Conservation (phyloP, 2,888 invertebrate species). For the Pecten maximus region DNA sequence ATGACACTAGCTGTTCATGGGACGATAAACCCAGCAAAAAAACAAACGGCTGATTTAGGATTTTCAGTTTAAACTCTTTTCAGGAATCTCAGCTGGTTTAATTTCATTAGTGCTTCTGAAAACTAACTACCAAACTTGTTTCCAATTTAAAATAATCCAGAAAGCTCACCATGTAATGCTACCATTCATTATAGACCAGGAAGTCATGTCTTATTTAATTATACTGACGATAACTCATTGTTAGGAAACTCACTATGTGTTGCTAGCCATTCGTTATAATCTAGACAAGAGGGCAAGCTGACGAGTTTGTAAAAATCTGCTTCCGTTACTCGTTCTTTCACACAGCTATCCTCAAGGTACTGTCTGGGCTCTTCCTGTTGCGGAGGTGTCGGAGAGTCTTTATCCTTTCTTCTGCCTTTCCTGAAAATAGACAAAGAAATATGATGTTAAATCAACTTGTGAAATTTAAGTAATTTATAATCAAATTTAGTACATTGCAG, state of each 20-base stretch:
- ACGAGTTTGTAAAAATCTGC: constrained; percentile 96
- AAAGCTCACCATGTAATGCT: neutral
- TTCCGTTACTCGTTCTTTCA: constrained; percentile 96
- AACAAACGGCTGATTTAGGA: too few species aligned
- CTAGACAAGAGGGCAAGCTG: constrained; percentile 96
- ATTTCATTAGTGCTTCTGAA: too few species aligned
- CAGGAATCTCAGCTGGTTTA: too few species aligned
- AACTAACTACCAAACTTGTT: too few species aligned
- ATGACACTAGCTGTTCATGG: too few species aligned
- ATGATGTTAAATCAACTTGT: neutral
- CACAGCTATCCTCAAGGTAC: constrained; percentile 94
- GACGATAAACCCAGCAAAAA: too few species aligned
- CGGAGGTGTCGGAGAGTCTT: constrained; percentile 87
- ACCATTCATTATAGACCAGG: neutral
- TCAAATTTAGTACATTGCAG: too few species aligned
- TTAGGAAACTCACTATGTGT: constrained; percentile 92
- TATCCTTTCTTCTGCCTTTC: constrained; percentile 98
- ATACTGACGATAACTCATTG: neutral
- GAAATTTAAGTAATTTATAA: neutral
- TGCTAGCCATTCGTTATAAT: constrained; percentile 99
- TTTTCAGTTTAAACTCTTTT: too few species aligned
- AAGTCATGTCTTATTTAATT: neutral
- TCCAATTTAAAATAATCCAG: too few species aligned
- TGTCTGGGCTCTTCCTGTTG: constrained; percentile 87
- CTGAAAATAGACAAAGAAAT: constrained; percentile 84